These are phyloP conservation scores for Heliopora coerulea DNA, from an alignment of 92 coral and sea anemone genomes.

Conservation along the genomic window DNA sequence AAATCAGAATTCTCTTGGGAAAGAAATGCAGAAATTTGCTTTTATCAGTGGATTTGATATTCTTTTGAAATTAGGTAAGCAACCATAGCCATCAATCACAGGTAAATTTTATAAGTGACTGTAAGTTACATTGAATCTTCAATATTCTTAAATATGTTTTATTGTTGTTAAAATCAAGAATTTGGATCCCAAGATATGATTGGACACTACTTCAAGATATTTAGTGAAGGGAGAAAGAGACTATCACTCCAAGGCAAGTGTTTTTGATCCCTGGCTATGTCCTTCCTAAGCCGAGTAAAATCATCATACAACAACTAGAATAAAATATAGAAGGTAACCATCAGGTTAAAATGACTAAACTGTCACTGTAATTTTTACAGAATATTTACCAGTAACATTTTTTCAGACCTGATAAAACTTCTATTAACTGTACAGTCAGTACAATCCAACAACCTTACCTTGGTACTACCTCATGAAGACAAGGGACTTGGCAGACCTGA, in stretches of 20 bases:
- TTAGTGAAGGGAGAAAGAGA: slow-evolving; percentile 21
- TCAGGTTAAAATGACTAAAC: neutral
- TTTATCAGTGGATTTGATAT: slow-evolving; percentile 34
- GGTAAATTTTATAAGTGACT: no score
- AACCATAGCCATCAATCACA: no score
- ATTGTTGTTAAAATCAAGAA: neutral
- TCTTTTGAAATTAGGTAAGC: slow-evolving; percentile 33
- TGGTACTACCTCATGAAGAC: neutral
- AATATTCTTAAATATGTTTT: no score
- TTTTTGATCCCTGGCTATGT: no score
- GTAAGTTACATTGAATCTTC: no score
- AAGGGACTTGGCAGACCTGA: neutral
- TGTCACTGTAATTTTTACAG: no score
- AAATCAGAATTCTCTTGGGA: neutral
- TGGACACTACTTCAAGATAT: slow-evolving; percentile 7
- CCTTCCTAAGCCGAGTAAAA: no score
- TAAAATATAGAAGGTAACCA: no score
- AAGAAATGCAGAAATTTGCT: slow-evolving; percentile 11
- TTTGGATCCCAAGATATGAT: slow-evolving; percentile 17
- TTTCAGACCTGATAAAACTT: no score
- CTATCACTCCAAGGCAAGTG: slow-evolving; percentile 8
- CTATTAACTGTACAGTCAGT: neutral
- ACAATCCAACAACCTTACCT: neutral
- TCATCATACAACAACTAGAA: no score
- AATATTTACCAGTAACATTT: no score